phyloP scores from a whole-genome alignment of 2,888 invertebrate species.

The Eristalis arbustorum region DNA sequence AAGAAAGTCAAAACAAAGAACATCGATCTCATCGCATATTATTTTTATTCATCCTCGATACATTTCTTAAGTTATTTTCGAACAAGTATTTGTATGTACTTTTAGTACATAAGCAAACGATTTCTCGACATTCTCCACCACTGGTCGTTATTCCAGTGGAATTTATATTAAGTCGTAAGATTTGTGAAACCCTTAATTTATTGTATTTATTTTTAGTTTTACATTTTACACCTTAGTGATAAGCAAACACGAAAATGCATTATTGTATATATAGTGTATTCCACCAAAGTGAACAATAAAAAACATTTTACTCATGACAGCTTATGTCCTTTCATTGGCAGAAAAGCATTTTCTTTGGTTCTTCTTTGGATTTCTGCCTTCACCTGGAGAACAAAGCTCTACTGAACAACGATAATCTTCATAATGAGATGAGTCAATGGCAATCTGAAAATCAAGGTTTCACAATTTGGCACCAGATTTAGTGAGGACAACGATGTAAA shows the following conservation, averaged over 20 bases:
- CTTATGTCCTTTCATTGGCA: background rate
- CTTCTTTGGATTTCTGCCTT: too few relatives aligned
- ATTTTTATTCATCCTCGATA: background rate
- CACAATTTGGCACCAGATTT: too few relatives aligned
- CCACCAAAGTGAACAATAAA: slow-evolving; percentile 69
- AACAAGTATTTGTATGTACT: slow-evolving; percentile 7
- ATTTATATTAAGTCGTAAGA: slow-evolving; percentile 36
- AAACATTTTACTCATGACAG: background rate
- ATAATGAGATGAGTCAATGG: too few relatives aligned
- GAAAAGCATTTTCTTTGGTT: too few relatives aligned
- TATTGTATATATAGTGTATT: slow-evolving; percentile 61
- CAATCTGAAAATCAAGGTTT: too few relatives aligned
- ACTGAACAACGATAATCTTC: too few relatives aligned
- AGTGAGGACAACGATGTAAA: too few relatives aligned
- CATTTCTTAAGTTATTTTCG: background rate
- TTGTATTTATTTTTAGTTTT: slow-evolving; percentile 4
- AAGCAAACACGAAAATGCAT: slow-evolving; percentile 42
- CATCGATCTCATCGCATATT: slow-evolving; percentile 56
- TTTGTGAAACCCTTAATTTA: slow-evolving; percentile 20
- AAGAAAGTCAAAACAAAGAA: background rate
- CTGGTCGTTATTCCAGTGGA: slow-evolving; percentile 43
- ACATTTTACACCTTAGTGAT: slow-evolving; percentile 42
- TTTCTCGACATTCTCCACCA: slow-evolving; percentile 19
- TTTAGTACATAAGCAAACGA: background rate
- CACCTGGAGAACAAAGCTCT: too few relatives aligned